These are phyloP conservation scores for Hydrozoanthus gracilis DNA, from an alignment of 92 coral and sea anemone genomes.

Conservation along the genomic window DNA sequence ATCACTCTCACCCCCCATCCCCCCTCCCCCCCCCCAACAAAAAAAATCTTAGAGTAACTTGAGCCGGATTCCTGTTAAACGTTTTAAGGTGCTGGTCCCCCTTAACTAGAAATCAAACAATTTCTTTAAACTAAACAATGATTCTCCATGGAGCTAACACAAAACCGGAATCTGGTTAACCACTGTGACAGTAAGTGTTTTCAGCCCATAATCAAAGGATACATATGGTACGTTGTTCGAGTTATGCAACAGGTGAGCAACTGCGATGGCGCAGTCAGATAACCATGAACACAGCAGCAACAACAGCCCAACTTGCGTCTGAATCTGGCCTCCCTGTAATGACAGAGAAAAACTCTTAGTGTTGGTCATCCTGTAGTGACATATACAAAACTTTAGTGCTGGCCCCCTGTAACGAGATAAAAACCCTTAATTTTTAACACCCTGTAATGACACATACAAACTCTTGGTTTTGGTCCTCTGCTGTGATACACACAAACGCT, in stretches of 20 bases:
- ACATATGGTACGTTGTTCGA: constrained; percentile 92
- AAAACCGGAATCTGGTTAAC: not conserved
- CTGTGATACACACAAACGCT: too few relatives aligned
- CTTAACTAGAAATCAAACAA: too few relatives aligned
- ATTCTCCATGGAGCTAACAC: not conserved
- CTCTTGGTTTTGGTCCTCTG: too few relatives aligned
- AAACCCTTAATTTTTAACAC: too few relatives aligned
- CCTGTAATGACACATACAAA: too few relatives aligned
- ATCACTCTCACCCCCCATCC: too few relatives aligned
- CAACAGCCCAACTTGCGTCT: constrained; percentile 90
- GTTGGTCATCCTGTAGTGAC: not conserved
- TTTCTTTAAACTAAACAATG: too few relatives aligned
- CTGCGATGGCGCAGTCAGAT: constrained; percentile 88
- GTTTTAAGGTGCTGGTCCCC: too few relatives aligned
- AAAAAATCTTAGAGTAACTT: too few relatives aligned
- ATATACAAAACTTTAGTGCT: not conserved
- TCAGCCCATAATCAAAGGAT: constrained; percentile 64
- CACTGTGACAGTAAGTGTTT: not conserved
- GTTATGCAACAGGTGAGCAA: constrained; percentile 88
- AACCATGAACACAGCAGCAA: constrained; percentile 91
- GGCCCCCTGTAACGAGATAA: too few relatives aligned
- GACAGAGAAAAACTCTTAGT: not conserved
- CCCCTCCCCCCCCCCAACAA: too few relatives aligned
- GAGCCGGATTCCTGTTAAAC: too few relatives aligned
- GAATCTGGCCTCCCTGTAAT: constrained; percentile 86